A percentile compares a stretch with the other conserved stretches of the same genome.
phyloP scores from a whole-genome alignment of 2,888 invertebrate genomes.

The Acholoe squamosa region DNA sequence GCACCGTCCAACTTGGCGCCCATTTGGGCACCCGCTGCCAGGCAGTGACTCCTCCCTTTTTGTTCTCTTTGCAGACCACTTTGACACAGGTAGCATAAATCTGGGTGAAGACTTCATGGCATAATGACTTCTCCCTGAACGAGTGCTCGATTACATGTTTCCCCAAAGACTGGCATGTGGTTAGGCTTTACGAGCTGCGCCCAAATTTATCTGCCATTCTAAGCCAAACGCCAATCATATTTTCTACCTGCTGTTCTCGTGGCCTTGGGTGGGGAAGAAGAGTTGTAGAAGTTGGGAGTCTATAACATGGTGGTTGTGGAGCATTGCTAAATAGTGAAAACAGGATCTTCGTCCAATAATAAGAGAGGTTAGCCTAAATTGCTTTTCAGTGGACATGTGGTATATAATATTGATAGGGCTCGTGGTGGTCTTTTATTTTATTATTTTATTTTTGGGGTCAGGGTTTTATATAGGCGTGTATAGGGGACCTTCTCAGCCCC shows the following conservation, averaged over 20 bases:
- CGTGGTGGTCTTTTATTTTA: too few species aligned
- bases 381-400: too few species aligned
- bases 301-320: too few species aligned
- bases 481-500: too few species aligned
- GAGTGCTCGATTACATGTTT: constrained; percentile 21
- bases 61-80: constrained; percentile 7
- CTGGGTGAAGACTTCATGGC: constrained; percentile 14
- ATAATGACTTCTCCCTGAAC: constrained; percentile 6
- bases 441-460: too few species aligned
- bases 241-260: background rate
- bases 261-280: too few species aligned
- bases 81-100: constrained; percentile 4
- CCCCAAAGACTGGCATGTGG: constrained; percentile 11
- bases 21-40: background rate
- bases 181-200: background rate
- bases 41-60: constrained; percentile 14
- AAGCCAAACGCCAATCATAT: background rate
- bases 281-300: too few species aligned
- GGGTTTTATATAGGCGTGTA: too few species aligned
- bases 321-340: too few species aligned
- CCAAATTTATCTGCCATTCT: constrained; percentile 18
- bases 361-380: too few species aligned
- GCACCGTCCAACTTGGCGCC: background rate
- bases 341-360: too few species aligned
- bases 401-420: too few species aligned